Evolutionary conservation across 2,797 vertebrate species (phyloP).

Genomic region (Morus bassanus): DNA sequence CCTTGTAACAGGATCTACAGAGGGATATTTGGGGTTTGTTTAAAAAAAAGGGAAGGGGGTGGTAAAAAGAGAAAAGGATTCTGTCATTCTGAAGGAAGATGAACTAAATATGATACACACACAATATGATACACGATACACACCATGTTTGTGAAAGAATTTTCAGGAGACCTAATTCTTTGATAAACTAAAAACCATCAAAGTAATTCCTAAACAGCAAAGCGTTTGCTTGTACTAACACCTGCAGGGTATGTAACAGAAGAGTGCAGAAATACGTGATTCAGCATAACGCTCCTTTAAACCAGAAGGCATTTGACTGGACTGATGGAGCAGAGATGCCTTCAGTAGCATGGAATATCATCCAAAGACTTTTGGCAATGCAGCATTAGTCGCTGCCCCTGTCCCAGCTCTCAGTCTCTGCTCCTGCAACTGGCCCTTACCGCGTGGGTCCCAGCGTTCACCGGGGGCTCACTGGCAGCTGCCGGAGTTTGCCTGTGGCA

Average conservation of each 20-base stretch:
- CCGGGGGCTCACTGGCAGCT: too few species aligned
- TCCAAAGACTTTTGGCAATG: background rate
- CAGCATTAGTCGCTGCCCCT: background rate
- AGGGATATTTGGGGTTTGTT: background rate
- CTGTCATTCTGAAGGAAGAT: background rate
- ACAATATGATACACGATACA: background rate
- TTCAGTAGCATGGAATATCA: background rate
- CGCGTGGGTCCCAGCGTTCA: background rate
- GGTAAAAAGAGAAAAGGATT: background rate
- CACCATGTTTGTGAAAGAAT: background rate
- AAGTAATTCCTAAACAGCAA: background rate
- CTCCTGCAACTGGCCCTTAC: background rate
- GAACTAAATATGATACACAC: background rate
- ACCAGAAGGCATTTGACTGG: background rate
- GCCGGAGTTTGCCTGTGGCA: background rate
- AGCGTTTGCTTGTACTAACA: background rate
- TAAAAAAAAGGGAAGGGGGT: background rate
- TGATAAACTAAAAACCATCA: background rate
- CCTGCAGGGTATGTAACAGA: background rate
- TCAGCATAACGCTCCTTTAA: background rate
- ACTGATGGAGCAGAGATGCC: background rate
- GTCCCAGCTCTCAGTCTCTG: background rate
- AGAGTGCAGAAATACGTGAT: background rate
- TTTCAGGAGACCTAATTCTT: background rate
- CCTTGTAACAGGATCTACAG: constrained; percentile 92